phyloP scores from a whole-genome alignment of 2,797 vertebrate species.

The Ispidina picta region DNA sequence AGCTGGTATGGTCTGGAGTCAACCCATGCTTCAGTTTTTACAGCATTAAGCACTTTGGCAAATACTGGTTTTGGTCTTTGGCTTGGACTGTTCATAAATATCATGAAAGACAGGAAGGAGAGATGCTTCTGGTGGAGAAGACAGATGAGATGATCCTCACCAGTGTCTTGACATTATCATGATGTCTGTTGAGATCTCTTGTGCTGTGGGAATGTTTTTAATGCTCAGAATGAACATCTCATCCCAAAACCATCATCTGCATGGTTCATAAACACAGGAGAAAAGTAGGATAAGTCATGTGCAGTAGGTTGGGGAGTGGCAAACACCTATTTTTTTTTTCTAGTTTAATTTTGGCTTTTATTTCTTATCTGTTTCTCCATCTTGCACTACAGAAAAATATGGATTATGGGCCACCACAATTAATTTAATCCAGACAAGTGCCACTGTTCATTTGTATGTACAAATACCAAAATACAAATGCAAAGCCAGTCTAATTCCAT shows the following conservation, averaged over 20 bases:
- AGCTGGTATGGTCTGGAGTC: background rate
- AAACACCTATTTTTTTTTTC: rapidly evolving
- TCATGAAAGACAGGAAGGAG: background rate
- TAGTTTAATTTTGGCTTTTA: background rate
- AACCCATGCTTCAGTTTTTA: background rate
- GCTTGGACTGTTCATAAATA: background rate
- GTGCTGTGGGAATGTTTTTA: background rate
- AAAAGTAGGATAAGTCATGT: background rate
- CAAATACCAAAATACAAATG: background rate
- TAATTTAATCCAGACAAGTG: background rate
- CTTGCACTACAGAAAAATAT: background rate
- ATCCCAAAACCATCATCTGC: background rate
- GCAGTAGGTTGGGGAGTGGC: background rate
- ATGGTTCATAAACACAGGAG: background rate
- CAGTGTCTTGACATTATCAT: background rate
- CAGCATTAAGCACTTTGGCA: background rate
- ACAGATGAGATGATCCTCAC: background rate
- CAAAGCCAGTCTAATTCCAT: background rate
- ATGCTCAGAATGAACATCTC: background rate
- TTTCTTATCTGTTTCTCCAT: background rate
- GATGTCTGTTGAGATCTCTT: background rate
- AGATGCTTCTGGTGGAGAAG: background rate
- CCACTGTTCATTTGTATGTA: background rate
- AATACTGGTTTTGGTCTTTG: background rate
- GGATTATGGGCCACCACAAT: background rate